phyloP scores from a whole-genome alignment of 2,113 vertebrate species.

The Nestor notabilis region DNA sequence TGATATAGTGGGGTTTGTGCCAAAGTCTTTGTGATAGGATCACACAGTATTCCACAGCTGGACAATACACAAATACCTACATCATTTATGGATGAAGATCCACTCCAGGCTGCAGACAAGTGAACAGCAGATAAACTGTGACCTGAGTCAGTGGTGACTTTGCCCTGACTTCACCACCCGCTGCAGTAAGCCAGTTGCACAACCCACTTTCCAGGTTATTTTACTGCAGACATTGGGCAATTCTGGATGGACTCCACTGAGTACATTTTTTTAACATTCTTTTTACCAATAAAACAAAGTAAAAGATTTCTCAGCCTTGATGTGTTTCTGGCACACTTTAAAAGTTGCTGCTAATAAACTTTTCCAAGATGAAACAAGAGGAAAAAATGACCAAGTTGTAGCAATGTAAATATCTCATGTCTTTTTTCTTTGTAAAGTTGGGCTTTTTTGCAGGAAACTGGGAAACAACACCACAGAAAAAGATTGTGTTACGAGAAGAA shows the following conservation, averaged over 20 bases:
- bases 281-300: slow-evolving; percentile 46
- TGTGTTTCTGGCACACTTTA: slow-evolving; percentile 39
- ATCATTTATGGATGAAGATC: not conserved
- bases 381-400: slow-evolving; percentile 25
- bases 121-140: not conserved
- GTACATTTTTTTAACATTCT: slow-evolving; percentile 11
- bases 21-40: not conserved
- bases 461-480: not conserved
- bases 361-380: slow-evolving; percentile 21
- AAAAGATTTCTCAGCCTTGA: slow-evolving; percentile 43
- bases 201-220: slow-evolving; percentile 29
- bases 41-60: not conserved
- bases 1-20: not conserved
- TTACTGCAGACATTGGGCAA: slow-evolving; percentile 1
- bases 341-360: slow-evolving; percentile 38
- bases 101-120: not conserved
- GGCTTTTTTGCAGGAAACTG: not conserved
- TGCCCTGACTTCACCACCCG: not conserved
- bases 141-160: not conserved
- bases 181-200: not conserved
- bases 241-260: not conserved
- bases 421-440: not conserved
- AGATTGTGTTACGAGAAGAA: not conserved
- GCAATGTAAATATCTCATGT: slow-evolving; percentile 1
- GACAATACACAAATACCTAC: not conserved